Conservation (phyloP, 2,113 vertebrate genomes). For the Chionomys nivalis region DNA sequence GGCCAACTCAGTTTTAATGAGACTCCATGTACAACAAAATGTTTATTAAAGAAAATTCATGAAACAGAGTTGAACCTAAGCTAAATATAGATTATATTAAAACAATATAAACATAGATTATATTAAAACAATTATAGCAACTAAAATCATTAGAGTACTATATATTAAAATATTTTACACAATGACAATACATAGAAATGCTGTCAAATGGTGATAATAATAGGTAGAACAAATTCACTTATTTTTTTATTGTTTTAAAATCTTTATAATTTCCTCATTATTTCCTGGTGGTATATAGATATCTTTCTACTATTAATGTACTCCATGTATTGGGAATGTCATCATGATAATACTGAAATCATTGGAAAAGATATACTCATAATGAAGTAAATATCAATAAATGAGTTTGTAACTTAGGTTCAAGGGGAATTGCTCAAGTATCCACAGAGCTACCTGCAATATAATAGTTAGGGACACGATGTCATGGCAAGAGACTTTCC, state of each 20-base stretch:
- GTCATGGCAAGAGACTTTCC: neutral
- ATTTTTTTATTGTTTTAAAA: conserved; percentile 14
- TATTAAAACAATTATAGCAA: neutral
- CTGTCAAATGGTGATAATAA: neutral
- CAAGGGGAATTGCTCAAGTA: neutral
- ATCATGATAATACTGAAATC: neutral
- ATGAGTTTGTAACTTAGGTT: neutral
- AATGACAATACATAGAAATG: neutral
- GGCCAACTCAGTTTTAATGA: neutral
- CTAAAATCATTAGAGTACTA: neutral
- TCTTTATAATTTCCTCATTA: neutral
- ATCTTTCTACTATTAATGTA: neutral
- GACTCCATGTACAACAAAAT: neutral
- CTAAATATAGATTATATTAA: neutral
- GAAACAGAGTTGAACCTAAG: neutral
- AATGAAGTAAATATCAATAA: neutral
- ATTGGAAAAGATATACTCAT: neutral
- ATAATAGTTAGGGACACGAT: neutral
- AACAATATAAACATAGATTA: conserved; percentile 5
- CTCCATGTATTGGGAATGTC: neutral
- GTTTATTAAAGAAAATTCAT: conserved; percentile 24
- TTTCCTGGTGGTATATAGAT: neutral
- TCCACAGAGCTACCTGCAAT: neutral
- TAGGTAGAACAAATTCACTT: neutral
- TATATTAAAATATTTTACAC: neutral